Conservation (phyloP, 2,797 vertebrate genomes). For the Tokudaia muenninki region DNA sequence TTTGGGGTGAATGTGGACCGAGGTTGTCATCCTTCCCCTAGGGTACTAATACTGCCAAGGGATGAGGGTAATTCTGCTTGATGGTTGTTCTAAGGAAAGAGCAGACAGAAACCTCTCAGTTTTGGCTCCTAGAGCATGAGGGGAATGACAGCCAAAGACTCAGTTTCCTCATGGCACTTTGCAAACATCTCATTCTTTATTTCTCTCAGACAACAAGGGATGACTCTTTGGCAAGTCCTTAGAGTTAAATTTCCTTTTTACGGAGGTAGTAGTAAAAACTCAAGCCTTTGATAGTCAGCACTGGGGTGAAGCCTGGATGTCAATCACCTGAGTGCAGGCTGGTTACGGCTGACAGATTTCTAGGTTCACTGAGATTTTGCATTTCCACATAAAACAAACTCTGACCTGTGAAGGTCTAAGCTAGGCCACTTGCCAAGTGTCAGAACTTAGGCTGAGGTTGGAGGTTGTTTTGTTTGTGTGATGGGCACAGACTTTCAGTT, state of each 20-base stretch:
- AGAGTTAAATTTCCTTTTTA: constrained; percentile 73
- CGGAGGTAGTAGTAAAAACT: constrained; percentile 75
- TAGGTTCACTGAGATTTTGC: constrained; percentile 75
- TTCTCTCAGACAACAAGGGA: constrained; percentile 41
- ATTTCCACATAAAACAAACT: constrained; percentile 79
- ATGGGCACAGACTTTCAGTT: constrained; percentile 22
- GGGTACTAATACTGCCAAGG: neutral
- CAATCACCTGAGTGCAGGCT: constrained; percentile 79
- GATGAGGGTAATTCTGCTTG: constrained; percentile 38
- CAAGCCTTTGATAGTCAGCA: constrained; percentile 70
- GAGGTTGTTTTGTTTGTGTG: neutral
- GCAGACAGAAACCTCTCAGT: neutral
- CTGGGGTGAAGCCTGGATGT: constrained; percentile 46
- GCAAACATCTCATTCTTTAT: constrained; percentile 72
- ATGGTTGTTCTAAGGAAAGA: neutral
- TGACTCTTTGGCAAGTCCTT: constrained; percentile 69
- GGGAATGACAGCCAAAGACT: constrained; percentile 32
- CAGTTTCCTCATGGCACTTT: constrained; percentile 55
- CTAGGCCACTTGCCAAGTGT: constrained; percentile 53
- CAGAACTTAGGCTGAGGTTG: constrained; percentile 45
- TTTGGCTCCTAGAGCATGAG: constrained; percentile 43
- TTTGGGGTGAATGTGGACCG: neutral
- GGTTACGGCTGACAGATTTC: constrained; percentile 73
- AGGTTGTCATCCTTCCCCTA: neutral
- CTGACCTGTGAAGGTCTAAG: constrained; percentile 71